Conservation (phyloP, 2,113 vertebrate species). For the Carassius auratus region DNA sequence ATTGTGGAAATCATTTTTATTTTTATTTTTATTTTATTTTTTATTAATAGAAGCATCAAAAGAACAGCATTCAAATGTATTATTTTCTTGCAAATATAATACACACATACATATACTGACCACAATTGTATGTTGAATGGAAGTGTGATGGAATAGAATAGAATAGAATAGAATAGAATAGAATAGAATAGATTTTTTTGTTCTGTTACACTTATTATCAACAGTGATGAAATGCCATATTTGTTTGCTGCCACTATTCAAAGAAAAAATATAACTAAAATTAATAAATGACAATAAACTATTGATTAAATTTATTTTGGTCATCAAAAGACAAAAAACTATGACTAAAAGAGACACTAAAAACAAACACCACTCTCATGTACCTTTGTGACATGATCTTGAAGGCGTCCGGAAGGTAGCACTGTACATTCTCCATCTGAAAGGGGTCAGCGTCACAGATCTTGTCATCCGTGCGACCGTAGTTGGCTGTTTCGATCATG, state of each 20-base stretch:
- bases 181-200: no score
- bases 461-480: slow-evolving; percentile 92
- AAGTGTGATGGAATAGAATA: neutral
- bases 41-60: neutral
- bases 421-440: slow-evolving; percentile 96
- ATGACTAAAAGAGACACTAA: neutral
- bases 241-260: neutral
- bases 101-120: no score
- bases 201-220: neutral
- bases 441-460: slow-evolving; percentile 93
- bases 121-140: neutral
- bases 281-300: neutral
- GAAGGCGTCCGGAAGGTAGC: slow-evolving; percentile 89
- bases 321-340: slow-evolving; percentile 16
- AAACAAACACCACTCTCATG: neutral
- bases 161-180: no score
- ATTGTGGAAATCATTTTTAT: neutral
- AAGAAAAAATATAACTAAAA: neutral
- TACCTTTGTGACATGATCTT: slow-evolving; percentile 96
- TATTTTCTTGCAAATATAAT: no score
- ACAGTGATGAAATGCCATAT: neutral
- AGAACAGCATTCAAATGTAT: neutral
- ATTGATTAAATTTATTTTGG: neutral
- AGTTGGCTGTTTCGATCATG: slow-evolving; percentile 94
- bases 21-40: neutral